These are phyloP conservation scores for Xylocampa areola DNA, from an alignment of 2,888 invertebrate species.

Conservation along the genomic window DNA sequence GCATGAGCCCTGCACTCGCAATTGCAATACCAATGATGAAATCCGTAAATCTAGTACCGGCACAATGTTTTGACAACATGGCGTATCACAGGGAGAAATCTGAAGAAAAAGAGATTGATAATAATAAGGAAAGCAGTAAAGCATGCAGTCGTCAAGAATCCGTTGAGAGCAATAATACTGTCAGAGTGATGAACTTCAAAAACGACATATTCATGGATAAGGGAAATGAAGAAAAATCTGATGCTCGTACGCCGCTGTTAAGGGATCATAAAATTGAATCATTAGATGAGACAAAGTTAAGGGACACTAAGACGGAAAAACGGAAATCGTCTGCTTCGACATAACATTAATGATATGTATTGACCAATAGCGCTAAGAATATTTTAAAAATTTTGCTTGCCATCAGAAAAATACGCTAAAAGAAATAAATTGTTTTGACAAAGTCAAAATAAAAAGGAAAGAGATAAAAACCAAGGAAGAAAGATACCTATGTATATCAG, in stretches of 20 bases:
- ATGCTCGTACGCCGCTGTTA: slow-evolving; percentile 83
- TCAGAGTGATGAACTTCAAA: slow-evolving; percentile 80
- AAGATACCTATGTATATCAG: slow-evolving; percentile 17
- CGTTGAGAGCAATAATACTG: slow-evolving; percentile 77
- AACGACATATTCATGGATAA: slow-evolving; percentile 80
- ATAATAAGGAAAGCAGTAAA: slow-evolving; percentile 70
- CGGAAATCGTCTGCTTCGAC: slow-evolving; percentile 87
- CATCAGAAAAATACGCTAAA: slow-evolving; percentile 5
- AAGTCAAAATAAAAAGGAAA: not conserved
- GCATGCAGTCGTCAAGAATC: slow-evolving; percentile 78
- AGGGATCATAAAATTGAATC: slow-evolving; percentile 87
- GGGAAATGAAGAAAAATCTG: slow-evolving; percentile 77
- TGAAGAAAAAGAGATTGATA: slow-evolving; percentile 66
- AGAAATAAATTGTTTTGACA: slow-evolving; percentile 17
- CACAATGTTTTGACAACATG: slow-evolving; percentile 88
- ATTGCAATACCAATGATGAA: slow-evolving; percentile 91
- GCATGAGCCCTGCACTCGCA: slow-evolving; percentile 91
- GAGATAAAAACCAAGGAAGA: slow-evolving; percentile 14
- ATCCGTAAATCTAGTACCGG: slow-evolving; percentile 85
- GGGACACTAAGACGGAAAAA: slow-evolving; percentile 84
- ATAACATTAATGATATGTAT: slow-evolving; percentile 67
- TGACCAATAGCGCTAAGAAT: slow-evolving; percentile 78
- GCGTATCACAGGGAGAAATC: slow-evolving; percentile 81
- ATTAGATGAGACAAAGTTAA: slow-evolving; percentile 83
- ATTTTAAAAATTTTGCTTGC: slow-evolving; percentile 46